Percentiles rank a stretch among this genome's conserved stretches.
Conservation (phyloP, 2,888 invertebrate species). For the Caenorhabditis sulstoni region DNA sequence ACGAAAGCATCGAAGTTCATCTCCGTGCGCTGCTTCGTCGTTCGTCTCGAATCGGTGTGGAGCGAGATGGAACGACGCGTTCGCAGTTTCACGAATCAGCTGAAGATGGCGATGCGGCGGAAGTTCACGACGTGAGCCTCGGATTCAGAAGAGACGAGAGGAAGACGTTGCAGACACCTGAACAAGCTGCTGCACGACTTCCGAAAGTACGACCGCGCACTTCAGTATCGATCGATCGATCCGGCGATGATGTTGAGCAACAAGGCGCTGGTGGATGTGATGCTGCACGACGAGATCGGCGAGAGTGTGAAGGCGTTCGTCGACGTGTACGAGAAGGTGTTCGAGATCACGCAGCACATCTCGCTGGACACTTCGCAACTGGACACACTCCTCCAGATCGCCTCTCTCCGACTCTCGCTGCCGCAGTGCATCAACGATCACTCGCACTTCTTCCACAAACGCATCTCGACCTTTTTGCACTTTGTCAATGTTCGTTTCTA, state of each 20-base stretch:
- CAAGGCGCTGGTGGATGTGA: constrained; percentile 71
- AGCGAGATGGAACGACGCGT: constrained; percentile 51
- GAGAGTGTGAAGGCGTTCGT: constrained; percentile 61
- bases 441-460: constrained; percentile 64
- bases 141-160: background rate
- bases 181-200: constrained; percentile 60
- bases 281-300: constrained; percentile 68
- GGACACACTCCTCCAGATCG: constrained; percentile 63
- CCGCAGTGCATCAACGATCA: constrained; percentile 66
- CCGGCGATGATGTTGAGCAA: constrained; percentile 76
- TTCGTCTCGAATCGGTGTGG: constrained; percentile 50
- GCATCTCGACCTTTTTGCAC: constrained; percentile 63
- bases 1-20: constrained; percentile 37
- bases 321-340: constrained; percentile 72
- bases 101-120: constrained; percentile 54
- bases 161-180: constrained; percentile 25
- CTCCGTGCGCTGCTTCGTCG: constrained; percentile 45
- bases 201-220: constrained; percentile 64
- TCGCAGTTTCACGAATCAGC: constrained; percentile 42
- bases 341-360: constrained; percentile 69
- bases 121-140: constrained; percentile 44
- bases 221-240: constrained; percentile 76
- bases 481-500: constrained; percentile 61
- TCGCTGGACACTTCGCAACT: constrained; percentile 66
- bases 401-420: constrained; percentile 61